Base-by-base conservation (phyloP, 2,797 vertebrate genomes). In the Poecilia gillii region DNA sequence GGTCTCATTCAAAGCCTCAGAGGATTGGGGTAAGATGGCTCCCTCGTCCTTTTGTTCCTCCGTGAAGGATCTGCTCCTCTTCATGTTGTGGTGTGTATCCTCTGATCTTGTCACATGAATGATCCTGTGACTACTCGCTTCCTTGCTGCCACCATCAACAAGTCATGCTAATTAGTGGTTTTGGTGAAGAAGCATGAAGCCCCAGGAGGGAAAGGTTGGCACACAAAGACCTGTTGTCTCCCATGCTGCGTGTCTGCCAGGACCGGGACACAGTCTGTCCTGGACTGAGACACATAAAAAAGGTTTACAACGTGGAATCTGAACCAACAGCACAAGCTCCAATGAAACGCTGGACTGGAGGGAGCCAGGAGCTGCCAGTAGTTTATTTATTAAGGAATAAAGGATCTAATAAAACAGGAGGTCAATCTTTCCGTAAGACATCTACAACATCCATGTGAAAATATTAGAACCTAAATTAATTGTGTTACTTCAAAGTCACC, bases 161-260 rank as follows among this genome's bases (percentile, higher is more conserved):
- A 62, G 84, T 80, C 83, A 89, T 70, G 85, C 83, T 85, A 41
- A 83, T 88, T 84, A 81, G 81, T 81, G 87, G 84, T 81, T 89
- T 85, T 81, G 33, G 47, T 85, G 72, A 82, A 79, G 36, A 82
- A 49, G 83, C 85, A 85, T 68, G 43, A 82, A 84, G 73, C 66
- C 74, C 81, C 71, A 71, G 72, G 47, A 81, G 72, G 74, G 41
- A 62, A 66, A 45, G 53, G 81, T 73, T 72, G 11, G 36, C 31
- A 25, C 74, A 86, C 87, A 89, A 76, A 85, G 74, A 73, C 41
- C 66, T 83, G 81, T 47, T 85, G 86, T 89, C 82, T 66, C 71
- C 62, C 18, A 64, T 64, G 43, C 25, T 73, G 36, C 43, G 14
- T 14, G 64, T 78, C 47, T 47, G 76, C 55, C 72, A 43, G 74